A percentile compares a stretch with the other conserved stretches of the same genome.
Evolutionary conservation across 2,113 vertebrate species (phyloP).

Genomic region (Girardinichthys multiradiatus): DNA sequence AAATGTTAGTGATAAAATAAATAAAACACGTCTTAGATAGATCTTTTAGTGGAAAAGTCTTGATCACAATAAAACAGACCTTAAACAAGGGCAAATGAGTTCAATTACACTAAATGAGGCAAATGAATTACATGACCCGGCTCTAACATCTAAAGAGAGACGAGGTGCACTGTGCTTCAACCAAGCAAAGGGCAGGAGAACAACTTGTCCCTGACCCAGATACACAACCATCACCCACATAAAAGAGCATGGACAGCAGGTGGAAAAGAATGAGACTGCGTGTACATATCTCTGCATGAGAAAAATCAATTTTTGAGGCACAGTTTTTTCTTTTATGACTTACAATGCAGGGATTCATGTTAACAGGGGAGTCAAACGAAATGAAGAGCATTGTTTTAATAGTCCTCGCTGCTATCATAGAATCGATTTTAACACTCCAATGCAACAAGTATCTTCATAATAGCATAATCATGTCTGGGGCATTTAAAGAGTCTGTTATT

Average conservation of each 20-base stretch:
- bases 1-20: no score
- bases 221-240: conserved; percentile 44
- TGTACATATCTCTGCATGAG: neutral
- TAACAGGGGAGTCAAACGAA: conserved; percentile 7
- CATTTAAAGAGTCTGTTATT: conserved; percentile 8
- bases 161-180: conserved; percentile 43
- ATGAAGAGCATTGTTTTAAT: conserved; percentile 2
- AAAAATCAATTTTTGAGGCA: neutral
- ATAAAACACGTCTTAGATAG: neutral
- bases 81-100: conserved; percentile 34
- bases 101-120: conserved; percentile 29
- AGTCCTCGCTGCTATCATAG: neutral
- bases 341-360: neutral
- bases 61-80: neutral
- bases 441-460: conserved; percentile 24
- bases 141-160: conserved; percentile 35
- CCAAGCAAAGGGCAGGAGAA: conserved; percentile 23
- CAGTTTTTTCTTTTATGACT: conserved; percentile 2
- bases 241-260: conserved; percentile 9
- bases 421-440: conserved; percentile 30
- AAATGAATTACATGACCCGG: conserved; percentile 47
- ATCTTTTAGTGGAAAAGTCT: neutral
- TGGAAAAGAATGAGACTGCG: neutral
- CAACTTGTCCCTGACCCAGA: conserved; percentile 73
- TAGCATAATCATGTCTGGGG: conserved; percentile 20